A percentile compares a stretch with the other conserved stretches of the same genome.
Conservation (phyloP, 2,113 vertebrate species). For the Carassius carassius region DNA sequence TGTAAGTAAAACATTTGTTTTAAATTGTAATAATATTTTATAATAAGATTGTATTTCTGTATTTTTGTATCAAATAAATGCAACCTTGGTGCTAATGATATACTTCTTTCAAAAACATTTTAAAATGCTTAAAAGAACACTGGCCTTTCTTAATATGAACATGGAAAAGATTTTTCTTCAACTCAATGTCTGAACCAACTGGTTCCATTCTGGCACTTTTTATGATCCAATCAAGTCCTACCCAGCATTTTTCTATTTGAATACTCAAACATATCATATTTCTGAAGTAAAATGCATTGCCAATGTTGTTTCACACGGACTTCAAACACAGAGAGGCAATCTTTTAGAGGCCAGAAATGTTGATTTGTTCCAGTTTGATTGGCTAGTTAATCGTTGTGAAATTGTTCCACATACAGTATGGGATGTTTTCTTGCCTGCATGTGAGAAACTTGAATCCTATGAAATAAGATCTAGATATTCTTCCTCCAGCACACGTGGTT, state of each 20-base stretch:
- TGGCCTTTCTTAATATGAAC: neutral
- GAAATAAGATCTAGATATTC: constrained; percentile 6
- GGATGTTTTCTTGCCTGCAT: constrained; percentile 23
- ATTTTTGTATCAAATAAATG: no score
- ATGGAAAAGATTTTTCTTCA: neutral
- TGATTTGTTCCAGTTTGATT: constrained; percentile 35
- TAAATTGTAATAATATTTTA: neutral
- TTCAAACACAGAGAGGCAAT: neutral
- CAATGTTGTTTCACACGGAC: neutral
- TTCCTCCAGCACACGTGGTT: constrained; percentile 2
- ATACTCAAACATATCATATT: neutral
- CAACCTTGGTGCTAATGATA: no score
- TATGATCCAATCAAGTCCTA: neutral
- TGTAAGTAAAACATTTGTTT: no score
- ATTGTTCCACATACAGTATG: constrained; percentile 17
- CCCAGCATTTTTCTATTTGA: neutral
- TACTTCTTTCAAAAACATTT: no score
- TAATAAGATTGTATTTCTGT: no score
- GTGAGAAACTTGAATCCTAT: constrained; percentile 11
- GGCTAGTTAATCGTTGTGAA: constrained; percentile 13
- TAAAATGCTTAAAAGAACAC: neutral
- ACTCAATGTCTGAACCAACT: neutral
- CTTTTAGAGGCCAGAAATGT: constrained; percentile 16
- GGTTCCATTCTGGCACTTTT: neutral
- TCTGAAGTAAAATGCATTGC: neutral